These are phyloP conservation scores for Thermophis baileyi DNA, from an alignment of 2,113 vertebrate genomes.

Conservation along the genomic window DNA sequence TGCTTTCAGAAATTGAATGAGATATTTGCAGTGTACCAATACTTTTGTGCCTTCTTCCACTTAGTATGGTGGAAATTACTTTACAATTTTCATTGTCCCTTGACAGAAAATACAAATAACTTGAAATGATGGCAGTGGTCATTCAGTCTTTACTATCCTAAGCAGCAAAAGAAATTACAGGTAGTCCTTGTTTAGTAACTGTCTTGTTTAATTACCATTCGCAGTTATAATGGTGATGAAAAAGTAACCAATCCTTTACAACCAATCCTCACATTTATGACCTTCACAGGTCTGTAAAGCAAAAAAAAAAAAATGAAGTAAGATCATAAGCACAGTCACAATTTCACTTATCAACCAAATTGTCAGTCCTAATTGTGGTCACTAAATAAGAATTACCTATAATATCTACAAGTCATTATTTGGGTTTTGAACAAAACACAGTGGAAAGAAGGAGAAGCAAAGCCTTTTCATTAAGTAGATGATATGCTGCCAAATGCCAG, in stretches of 20 bases:
- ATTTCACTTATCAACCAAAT: not conserved
- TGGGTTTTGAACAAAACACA: not conserved
- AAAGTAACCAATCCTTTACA: not conserved
- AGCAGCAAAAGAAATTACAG: not conserved
- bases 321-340: not conserved
- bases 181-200: not conserved
- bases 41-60: not conserved
- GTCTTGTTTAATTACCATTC: not conserved
- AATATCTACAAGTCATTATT: not conserved
- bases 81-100: not conserved
- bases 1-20: not conserved
- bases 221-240: not conserved
- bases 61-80: not conserved
- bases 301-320: not conserved
- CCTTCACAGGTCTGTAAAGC: not conserved
- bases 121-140: not conserved
- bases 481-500: not conserved
- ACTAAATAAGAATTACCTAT: not conserved
- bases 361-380: not conserved
- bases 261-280: not conserved
- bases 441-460: not conserved
- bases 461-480: not conserved
- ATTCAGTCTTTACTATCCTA: not conserved
- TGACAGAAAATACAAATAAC: not conserved
- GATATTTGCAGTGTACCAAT: not conserved